Conservation (phyloP, 2,113 vertebrate genomes). For the Brienomyrus longianalis region DNA sequence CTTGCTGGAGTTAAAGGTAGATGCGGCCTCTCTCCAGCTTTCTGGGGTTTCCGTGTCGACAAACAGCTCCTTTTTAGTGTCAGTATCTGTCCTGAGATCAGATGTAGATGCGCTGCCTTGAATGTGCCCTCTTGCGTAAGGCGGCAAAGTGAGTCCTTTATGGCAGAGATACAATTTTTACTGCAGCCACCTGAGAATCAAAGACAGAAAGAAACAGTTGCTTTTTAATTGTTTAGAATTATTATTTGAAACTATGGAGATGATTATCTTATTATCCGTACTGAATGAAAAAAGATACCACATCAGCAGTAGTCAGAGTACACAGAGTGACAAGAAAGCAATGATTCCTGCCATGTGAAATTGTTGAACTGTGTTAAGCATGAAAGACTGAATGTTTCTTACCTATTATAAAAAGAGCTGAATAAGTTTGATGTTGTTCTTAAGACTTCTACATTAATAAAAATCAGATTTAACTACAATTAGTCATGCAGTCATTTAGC, state of each 20-base stretch:
- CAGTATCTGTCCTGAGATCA: not conserved
- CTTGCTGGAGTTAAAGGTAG: not conserved
- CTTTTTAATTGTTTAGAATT: not conserved
- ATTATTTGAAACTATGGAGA: not conserved
- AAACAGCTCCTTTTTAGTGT: not conserved
- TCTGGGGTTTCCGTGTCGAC: not conserved
- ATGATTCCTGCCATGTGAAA: not conserved
- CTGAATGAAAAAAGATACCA: not conserved
- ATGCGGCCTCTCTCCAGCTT: not conserved
- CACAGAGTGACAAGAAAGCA: not conserved
- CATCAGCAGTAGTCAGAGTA: not conserved
- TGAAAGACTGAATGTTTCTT: not conserved
- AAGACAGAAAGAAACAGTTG: not conserved
- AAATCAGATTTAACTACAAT: not conserved
- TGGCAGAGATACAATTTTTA: not conserved
- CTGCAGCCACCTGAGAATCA: not conserved
- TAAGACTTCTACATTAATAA: not conserved
- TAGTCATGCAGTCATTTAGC: not conserved
- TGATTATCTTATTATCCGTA: not conserved
- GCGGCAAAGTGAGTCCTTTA: constrained; percentile 12
- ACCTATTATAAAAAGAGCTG: not conserved
- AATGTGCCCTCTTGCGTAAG: not conserved
- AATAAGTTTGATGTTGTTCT: constrained; percentile 1
- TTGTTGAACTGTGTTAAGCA: not conserved
- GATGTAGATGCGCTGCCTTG: not conserved